phyloP scores from a whole-genome alignment of 1,140 invertebrate genomes.

The Drosophila fuyamai region DNA sequence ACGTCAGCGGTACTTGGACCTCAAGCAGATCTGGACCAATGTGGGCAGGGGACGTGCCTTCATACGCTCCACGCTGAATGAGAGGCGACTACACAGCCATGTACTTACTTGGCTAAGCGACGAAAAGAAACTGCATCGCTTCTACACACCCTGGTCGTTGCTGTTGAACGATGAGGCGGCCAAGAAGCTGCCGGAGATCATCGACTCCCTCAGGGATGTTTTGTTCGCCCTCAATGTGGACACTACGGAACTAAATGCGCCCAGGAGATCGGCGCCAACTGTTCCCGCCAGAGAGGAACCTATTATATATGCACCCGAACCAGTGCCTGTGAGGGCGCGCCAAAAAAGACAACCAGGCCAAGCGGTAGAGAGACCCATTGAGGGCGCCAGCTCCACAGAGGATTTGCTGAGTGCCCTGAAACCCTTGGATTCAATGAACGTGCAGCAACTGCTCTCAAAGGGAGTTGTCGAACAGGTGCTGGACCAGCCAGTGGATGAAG shows the following conservation, averaged over 20 bases:
- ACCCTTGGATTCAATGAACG: conserved; percentile 48
- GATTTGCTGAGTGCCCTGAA: conserved; percentile 59
- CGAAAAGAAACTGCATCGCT: conserved; percentile 85
- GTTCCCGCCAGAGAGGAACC: conserved; percentile 79
- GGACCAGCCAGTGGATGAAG: neutral
- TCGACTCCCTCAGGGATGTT: conserved; percentile 92
- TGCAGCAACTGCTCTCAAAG: conserved; percentile 46
- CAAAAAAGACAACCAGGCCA: conserved; percentile 22
- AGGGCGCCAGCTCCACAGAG: conserved; percentile 59
- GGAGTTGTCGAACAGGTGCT: conserved; percentile 43
- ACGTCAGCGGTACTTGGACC: conserved; percentile 89
- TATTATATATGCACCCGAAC: conserved; percentile 85
- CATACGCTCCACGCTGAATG: conserved; percentile 93
- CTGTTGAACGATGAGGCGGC: conserved; percentile 90
- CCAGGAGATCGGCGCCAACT: conserved; percentile 23
- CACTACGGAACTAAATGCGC: conserved; percentile 89
- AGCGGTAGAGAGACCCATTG: conserved; percentile 68
- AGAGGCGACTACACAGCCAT: conserved; percentile 92
- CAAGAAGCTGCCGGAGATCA: conserved; percentile 91
- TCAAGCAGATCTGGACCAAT: conserved; percentile 92
- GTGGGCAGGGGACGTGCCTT: conserved; percentile 91
- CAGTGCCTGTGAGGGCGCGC: conserved; percentile 60
- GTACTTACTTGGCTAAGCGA: conserved; percentile 90
- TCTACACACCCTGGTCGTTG: conserved; percentile 93
- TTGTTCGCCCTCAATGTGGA: conserved; percentile 94